A percentile compares a stretch with the other conserved stretches of the same genome.
Conservation (phyloP, 2,888 invertebrate species). For the Taenaris catops region DNA sequence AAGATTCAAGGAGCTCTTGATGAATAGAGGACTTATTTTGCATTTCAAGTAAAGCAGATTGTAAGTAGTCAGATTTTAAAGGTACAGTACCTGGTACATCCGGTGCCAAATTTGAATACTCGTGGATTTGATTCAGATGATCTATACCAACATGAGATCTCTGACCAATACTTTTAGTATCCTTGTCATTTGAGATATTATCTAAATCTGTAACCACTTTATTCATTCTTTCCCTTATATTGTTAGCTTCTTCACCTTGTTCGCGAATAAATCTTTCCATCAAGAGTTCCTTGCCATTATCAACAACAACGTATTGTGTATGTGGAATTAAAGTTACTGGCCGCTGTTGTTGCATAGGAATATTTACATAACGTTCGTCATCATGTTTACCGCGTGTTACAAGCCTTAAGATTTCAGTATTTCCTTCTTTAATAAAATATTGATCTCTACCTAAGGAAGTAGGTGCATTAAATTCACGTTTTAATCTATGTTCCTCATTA, state of each 20-base stretch:
- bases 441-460: constrained; percentile 81
- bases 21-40: constrained; percentile 77
- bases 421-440: constrained; percentile 90
- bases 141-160: constrained; percentile 51
- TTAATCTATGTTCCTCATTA: constrained; percentile 45
- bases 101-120: constrained; percentile 50
- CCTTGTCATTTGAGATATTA: constrained; percentile 70
- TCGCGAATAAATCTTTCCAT: constrained; percentile 92
- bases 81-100: constrained; percentile 66
- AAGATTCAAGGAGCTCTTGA: constrained; percentile 84
- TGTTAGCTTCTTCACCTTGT: constrained; percentile 83
- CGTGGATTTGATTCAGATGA: constrained; percentile 46
- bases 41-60: constrained; percentile 66
- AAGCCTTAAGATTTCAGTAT: constrained; percentile 89
- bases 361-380: constrained; percentile 81
- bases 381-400: constrained; percentile 86
- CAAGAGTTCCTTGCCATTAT: constrained; percentile 90
- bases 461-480: constrained; percentile 48
- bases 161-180: constrained; percentile 68
- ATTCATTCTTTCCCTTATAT: constrained; percentile 74
- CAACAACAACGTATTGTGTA: constrained; percentile 82
- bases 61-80: constrained; percentile 57
- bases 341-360: constrained; percentile 72
- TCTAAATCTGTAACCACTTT: constrained; percentile 65
- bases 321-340: constrained; percentile 78